Percentiles rank a stretch among this genome's conserved stretches.
Conservation (phyloP, 2,113 vertebrate species). For the Telmatochromis sp. region DNA sequence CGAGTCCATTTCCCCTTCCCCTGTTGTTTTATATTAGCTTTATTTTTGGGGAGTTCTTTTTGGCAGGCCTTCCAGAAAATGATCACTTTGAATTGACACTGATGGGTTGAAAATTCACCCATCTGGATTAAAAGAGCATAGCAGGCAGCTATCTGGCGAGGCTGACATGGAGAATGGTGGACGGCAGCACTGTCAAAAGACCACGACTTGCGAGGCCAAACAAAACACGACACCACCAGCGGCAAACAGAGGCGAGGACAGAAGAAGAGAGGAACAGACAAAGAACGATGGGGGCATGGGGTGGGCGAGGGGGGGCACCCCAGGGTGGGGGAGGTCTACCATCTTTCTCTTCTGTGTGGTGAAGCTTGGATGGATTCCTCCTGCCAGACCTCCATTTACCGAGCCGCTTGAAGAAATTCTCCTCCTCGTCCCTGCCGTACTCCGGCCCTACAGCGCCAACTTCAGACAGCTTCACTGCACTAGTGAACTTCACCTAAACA, state of each 20-base stretch:
- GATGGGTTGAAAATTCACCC: not conserved
- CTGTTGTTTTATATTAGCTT: not conserved
- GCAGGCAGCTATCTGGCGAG: not conserved
- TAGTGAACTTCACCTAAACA: conserved; percentile 94
- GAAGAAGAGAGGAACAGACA: not conserved
- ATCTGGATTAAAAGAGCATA: not conserved
- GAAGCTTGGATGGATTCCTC: conserved; percentile 87
- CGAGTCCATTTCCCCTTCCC: not conserved
- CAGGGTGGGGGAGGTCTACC: conserved; percentile 76
- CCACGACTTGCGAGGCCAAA: conserved; percentile 40
- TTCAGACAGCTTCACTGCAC: conserved; percentile 94
- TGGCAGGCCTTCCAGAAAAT: not conserved
- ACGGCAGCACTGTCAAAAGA: conserved; percentile 31
- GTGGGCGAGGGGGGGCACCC: conserved; percentile 44
- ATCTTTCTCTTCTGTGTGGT: conserved; percentile 93
- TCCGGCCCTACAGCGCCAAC: conserved; percentile 85
- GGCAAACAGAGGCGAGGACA: conserved; percentile 26
- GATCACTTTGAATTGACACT: not conserved
- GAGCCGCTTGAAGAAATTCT: conserved; percentile 99
- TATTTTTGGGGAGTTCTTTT: not conserved
- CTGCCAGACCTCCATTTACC: conserved; percentile 93
- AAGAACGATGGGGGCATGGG: conserved; percentile 30
- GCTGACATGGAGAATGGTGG: conserved; percentile 25
- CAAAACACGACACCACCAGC: conserved; percentile 43
- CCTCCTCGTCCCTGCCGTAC: conserved; percentile 92